phyloP scores from a whole-genome alignment of 1,140 invertebrate genomes.

The Orussus abietinus region DNA sequence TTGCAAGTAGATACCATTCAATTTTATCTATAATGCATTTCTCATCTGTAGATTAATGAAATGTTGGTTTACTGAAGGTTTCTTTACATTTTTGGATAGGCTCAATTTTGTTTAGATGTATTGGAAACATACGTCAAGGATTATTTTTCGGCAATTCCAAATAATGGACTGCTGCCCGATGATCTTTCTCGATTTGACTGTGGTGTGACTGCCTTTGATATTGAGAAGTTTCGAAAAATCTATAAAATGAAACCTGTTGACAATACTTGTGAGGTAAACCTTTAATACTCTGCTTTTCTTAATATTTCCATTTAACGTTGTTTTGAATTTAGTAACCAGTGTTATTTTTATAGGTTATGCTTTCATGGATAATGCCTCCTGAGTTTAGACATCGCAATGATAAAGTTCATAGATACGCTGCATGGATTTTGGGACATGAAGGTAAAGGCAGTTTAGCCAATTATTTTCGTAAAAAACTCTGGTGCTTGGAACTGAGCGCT shows the following conservation, averaged over 20 bases:
- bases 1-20: no score
- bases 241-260: conserved; percentile 80
- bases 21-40: not conserved
- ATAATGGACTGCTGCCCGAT: conserved; percentile 58
- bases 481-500: conserved; percentile 75
- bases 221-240: conserved; percentile 65
- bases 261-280: conserved; percentile 61
- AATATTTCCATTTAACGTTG: not conserved
- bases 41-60: not conserved
- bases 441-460: conserved; percentile 82
- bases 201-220: conserved; percentile 57
- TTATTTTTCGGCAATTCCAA: conserved; percentile 63
- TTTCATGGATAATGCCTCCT: conserved; percentile 79
- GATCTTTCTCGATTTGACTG: conserved; percentile 59
- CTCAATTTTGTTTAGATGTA: conserved; percentile 70
- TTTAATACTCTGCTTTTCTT: no score
- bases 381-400: conserved; percentile 66
- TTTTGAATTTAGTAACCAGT: conserved; percentile 9
- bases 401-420: conserved; percentile 76
- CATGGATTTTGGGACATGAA: conserved; percentile 83
- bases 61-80: conserved; percentile 4
- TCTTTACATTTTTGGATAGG: conserved; percentile 51
- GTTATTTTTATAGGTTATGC: conserved; percentile 59
- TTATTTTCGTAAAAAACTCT: conserved; percentile 77
- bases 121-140: conserved; percentile 66